Conservation (phyloP, 2,113 vertebrate genomes). For the Setophaga kirtlandii region DNA sequence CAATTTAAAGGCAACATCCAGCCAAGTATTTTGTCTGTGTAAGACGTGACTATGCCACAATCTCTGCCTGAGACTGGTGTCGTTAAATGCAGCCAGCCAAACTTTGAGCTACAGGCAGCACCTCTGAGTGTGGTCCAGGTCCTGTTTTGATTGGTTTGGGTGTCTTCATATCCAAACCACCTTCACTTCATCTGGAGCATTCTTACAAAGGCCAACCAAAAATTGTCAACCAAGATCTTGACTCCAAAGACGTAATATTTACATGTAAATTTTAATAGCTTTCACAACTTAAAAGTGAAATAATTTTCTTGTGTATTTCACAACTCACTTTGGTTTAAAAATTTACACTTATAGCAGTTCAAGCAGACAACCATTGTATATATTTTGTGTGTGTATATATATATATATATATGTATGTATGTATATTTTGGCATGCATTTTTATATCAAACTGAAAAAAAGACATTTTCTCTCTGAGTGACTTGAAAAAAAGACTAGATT, state of each 20-base stretch:
- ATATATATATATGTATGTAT: background rate
- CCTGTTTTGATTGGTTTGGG: background rate
- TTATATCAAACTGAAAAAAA: background rate
- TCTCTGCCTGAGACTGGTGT: background rate
- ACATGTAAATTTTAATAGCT: background rate
- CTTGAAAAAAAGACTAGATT: background rate
- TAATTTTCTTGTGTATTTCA: background rate
- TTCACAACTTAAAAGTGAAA: background rate
- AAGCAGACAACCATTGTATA: background rate
- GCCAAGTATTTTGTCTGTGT: background rate
- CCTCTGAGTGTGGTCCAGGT: background rate
- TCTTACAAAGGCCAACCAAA: background rate
- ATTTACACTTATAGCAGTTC: background rate
- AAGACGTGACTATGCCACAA: background rate
- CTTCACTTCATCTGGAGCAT: background rate
- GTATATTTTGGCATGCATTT: background rate
- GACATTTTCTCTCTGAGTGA: background rate
- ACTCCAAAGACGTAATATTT: background rate
- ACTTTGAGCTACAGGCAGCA: background rate
- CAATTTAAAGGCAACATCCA: background rate
- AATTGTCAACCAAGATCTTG: background rate
- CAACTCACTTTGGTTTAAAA: background rate
- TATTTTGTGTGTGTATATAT: background rate
- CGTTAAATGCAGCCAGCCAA: background rate
- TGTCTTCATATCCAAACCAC: background rate